Conservation (phyloP, 2,888 invertebrate species). For the Pocota personata region DNA sequence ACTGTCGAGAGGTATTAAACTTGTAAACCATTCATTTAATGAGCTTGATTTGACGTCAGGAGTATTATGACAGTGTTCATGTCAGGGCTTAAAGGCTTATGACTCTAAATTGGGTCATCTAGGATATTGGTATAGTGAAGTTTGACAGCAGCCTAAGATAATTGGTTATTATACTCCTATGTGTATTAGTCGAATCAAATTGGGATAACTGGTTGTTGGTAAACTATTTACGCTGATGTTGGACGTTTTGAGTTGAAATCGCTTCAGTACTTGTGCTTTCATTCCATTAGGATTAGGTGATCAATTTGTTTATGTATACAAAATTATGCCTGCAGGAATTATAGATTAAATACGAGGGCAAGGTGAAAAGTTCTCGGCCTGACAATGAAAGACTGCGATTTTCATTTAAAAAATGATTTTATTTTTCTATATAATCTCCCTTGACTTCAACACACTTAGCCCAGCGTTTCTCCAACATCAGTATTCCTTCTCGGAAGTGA, state of each 20-base stretch:
- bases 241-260: background rate
- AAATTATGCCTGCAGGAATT: too few relatives aligned
- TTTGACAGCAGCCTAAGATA: background rate
- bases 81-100: background rate
- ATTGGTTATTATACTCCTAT: background rate
- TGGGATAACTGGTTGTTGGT: background rate
- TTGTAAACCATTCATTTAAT: slow-evolving; percentile 30
- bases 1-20: slow-evolving; percentile 8
- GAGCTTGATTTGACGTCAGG: slow-evolving; percentile 25
- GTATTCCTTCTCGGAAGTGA: too few relatives aligned
- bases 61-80: background rate
- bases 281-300: too few relatives aligned
- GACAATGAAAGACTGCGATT: too few relatives aligned
- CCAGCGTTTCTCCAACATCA: too few relatives aligned
- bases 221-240: background rate
- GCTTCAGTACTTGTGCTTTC: too few relatives aligned
- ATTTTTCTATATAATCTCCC: too few relatives aligned
- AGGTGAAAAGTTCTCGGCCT: too few relatives aligned
- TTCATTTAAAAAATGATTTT: too few relatives aligned
- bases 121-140: background rate
- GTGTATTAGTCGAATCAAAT: background rate
- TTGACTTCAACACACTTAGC: too few relatives aligned
- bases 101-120: slow-evolving; percentile 11
- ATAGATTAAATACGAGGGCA: too few relatives aligned
- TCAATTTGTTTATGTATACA: too few relatives aligned